Percentiles rank a stretch among this genome's conserved stretches.
Conservation (phyloP, 2,113 vertebrate genomes). For the Mirounga angustirostris region DNA sequence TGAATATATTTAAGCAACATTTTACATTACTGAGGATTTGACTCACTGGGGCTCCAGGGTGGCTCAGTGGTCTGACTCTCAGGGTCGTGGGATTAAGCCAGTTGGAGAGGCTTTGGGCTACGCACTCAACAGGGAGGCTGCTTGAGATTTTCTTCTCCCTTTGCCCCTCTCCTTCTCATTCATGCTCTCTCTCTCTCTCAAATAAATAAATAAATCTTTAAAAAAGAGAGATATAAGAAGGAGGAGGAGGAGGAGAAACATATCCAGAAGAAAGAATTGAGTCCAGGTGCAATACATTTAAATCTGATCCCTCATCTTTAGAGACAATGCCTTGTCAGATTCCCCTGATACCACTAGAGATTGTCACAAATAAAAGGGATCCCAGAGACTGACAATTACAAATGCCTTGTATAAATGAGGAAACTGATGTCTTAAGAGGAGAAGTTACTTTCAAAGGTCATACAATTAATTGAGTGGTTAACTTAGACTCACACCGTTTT, state of each 20-base stretch:
- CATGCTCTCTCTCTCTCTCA: too few relatives aligned
- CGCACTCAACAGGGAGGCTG: neutral
- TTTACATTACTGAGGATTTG: conserved; percentile 35
- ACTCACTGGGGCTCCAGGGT: neutral
- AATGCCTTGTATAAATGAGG: neutral
- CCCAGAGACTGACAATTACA: neutral
- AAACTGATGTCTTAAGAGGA: neutral
- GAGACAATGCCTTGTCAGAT: neutral
- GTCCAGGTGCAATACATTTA: neutral
- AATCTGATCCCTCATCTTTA: neutral
- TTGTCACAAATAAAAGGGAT: neutral
- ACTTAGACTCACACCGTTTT: neutral
- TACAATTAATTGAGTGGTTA: neutral
- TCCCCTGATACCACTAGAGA: neutral
- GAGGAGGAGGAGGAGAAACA: neutral
- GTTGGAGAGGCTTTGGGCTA: neutral
- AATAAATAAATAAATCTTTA: too few relatives aligned
- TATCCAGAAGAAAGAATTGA: neutral
- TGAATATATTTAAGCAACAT: neutral
- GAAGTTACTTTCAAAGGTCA: neutral
- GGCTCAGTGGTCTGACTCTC: neutral
- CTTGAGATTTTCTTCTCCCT: neutral
- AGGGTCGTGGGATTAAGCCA: neutral
- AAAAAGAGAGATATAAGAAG: too few relatives aligned
- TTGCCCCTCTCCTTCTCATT: too few relatives aligned